These are phyloP conservation scores for Strigamia transsilvanica DNA, from an alignment of 2,888 invertebrate species.

Conservation along the genomic window DNA sequence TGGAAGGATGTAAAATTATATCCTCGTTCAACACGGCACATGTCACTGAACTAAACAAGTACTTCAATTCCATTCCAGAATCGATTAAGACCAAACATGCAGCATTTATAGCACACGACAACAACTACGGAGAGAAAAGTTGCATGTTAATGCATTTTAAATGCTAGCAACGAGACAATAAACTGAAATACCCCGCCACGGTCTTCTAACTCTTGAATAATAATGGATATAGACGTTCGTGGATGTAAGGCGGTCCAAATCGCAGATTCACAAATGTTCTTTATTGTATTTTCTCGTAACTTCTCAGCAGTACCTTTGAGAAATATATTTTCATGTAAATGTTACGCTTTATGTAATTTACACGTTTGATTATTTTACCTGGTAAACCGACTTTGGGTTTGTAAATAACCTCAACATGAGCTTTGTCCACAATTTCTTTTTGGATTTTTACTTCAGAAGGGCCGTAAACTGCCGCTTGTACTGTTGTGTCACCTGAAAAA, in stretches of 20 bases:
- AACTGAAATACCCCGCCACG: slow-evolving; percentile 73
- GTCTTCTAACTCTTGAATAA: slow-evolving; percentile 87
- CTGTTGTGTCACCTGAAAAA: slow-evolving; percentile 77
- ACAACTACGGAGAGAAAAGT: slow-evolving; percentile 62
- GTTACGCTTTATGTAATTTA: neutral
- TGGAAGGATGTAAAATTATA: slow-evolving; percentile 73
- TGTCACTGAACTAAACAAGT: slow-evolving; percentile 79
- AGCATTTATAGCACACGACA: slow-evolving; percentile 84
- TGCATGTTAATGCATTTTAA: neutral
- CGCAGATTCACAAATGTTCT: slow-evolving; percentile 79
- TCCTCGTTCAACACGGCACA: slow-evolving; percentile 73
- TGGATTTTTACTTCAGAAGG: slow-evolving; percentile 81
- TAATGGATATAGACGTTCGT: slow-evolving; percentile 78
- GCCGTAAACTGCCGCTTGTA: slow-evolving; percentile 81
- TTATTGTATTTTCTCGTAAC: slow-evolving; percentile 77
- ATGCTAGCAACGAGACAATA: neutral
- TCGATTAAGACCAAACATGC: slow-evolving; percentile 82
- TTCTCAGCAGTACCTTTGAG: slow-evolving; percentile 72
- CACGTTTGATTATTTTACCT: slow-evolving; percentile 62
- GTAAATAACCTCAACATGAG: slow-evolving; percentile 80
- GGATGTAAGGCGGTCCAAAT: slow-evolving; percentile 79
- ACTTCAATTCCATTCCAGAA: slow-evolving; percentile 83
- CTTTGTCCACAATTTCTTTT: slow-evolving; percentile 79
- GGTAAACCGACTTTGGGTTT: slow-evolving; percentile 80
- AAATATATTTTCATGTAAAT: slow-evolving; percentile 1